Percentiles rank a stretch among this genome's conserved stretches.
phyloP scores from a whole-genome alignment of 2,888 invertebrate genomes.

The Philereme transversata region DNA sequence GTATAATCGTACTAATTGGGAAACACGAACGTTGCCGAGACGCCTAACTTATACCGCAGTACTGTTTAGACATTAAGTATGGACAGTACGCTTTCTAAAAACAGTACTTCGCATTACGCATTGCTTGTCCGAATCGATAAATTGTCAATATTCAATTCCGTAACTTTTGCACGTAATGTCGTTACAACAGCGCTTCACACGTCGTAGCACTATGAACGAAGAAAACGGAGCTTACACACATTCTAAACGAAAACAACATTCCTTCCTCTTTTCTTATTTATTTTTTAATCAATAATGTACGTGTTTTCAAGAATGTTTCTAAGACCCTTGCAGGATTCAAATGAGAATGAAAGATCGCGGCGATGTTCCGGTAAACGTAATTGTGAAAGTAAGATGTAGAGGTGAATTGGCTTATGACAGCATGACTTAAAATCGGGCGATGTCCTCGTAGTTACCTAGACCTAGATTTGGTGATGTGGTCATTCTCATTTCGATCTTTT shows the following conservation, averaged over 20 bases:
- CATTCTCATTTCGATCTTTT: conserved; percentile 79
- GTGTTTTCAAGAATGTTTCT: conserved; percentile 53
- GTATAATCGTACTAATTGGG: too few relatives aligned
- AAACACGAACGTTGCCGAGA: too few relatives aligned
- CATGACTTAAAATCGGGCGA: conserved; percentile 47
- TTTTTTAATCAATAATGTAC: neutral
- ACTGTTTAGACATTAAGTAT: neutral
- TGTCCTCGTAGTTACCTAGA: conserved; percentile 46
- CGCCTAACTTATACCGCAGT: too few relatives aligned
- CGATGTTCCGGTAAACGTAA: conserved; percentile 21
- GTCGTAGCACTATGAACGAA: conserved; percentile 35
- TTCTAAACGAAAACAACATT: conserved; percentile 19
- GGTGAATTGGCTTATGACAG: conserved; percentile 44
- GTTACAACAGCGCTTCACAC: conserved; percentile 39
- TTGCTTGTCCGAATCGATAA: neutral
- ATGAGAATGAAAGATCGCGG: conserved; percentile 69
- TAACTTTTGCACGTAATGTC: conserved; percentile 30
- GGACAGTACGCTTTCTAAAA: neutral
- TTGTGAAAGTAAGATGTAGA: conserved; percentile 2
- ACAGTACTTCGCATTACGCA: neutral
- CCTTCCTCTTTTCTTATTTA: neutral
- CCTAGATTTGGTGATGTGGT: conserved; percentile 56
- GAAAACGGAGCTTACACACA: conserved; percentile 36
- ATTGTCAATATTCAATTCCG: neutral
- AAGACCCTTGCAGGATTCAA: conserved; percentile 67